Evolutionary conservation across 2,113 vertebrate species (phyloP).

Genomic region (Xiphophorus maculatus): DNA sequence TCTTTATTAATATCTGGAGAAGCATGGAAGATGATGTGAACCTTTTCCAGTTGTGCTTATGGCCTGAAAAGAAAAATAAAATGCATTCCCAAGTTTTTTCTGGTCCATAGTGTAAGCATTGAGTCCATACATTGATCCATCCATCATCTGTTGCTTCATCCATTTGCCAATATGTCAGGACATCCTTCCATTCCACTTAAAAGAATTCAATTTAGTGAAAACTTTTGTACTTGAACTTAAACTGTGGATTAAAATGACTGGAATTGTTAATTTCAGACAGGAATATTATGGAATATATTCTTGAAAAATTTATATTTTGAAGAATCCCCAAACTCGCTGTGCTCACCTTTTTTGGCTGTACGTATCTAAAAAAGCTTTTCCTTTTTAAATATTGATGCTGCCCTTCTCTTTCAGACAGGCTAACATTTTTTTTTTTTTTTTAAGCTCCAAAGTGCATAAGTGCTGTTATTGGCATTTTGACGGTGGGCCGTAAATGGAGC

Average conservation of each 20-base stretch:
- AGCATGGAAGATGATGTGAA: neutral
- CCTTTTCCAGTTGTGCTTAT: neutral
- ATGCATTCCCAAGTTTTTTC: neutral
- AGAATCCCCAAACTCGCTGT: slow-evolving; percentile 36
- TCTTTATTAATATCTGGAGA: neutral
- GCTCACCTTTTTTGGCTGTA: neutral
- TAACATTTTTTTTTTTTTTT: slow-evolving; percentile 34
- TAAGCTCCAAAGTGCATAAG: slow-evolving; percentile 43
- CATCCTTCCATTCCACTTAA: too few species aligned
- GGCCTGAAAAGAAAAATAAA: neutral
- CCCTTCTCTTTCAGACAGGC: slow-evolving; percentile 56
- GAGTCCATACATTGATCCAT: neutral
- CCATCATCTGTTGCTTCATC: neutral
- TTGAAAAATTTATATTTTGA: slow-evolving; percentile 14
- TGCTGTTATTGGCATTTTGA: slow-evolving; percentile 59
- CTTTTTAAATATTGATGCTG: slow-evolving; percentile 71
- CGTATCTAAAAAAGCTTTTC: slow-evolving; percentile 58
- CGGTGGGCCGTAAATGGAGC: slow-evolving; percentile 49
- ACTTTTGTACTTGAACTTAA: too few species aligned
- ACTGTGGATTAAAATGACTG: too few species aligned
- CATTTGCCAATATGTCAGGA: neutral
- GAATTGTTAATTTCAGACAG: neutral
- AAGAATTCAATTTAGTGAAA: too few species aligned
- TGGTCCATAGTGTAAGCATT: too few species aligned
- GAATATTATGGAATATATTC: neutral